A percentile compares a stretch with the other conserved stretches of the same genome.
These are phyloP conservation scores for Anableps anableps DNA, from an alignment of 2,797 vertebrate genomes.

Conservation along the genomic window DNA sequence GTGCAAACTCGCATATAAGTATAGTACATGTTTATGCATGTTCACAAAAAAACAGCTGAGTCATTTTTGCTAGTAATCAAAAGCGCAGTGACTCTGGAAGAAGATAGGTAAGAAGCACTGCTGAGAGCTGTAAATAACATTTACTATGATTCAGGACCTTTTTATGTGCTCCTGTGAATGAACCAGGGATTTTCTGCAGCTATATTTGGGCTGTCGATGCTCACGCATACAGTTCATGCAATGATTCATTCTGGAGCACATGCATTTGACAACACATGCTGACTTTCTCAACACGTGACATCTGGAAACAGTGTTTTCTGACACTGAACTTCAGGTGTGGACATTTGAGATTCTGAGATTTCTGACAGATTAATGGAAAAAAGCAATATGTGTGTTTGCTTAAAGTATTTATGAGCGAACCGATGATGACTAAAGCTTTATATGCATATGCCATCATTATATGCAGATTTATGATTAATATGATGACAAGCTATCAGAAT, in stretches of 20 bases:
- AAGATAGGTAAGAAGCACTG: constrained; percentile 35
- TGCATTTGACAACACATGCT: constrained; percentile 32
- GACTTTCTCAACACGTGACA: constrained; percentile 24
- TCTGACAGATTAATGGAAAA: not conserved
- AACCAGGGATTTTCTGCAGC: constrained; percentile 38
- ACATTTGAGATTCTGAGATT: constrained; percentile 10
- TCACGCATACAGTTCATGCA: constrained; percentile 24
- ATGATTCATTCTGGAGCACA: constrained; percentile 44
- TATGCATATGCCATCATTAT: not conserved
- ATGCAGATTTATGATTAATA: not conserved
- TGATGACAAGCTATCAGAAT: not conserved
- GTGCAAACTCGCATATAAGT: not conserved
- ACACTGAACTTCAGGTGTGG: not conserved
- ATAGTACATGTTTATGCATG: constrained; percentile 4
- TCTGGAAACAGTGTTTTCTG: not conserved
- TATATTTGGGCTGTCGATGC: constrained; percentile 37
- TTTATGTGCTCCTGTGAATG: constrained; percentile 45
- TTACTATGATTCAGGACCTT: constrained; percentile 66
- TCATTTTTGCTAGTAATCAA: constrained; percentile 49
- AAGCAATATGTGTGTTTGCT: not conserved
- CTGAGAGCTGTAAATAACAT: constrained; percentile 66
- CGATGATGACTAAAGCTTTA: not conserved
- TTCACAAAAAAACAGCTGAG: constrained; percentile 59
- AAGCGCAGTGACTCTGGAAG: constrained; percentile 19
- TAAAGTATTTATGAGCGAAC: not conserved